phyloP scores from a whole-genome alignment of 1,140 invertebrate genomes.

The Euborellia annulipes region DNA sequence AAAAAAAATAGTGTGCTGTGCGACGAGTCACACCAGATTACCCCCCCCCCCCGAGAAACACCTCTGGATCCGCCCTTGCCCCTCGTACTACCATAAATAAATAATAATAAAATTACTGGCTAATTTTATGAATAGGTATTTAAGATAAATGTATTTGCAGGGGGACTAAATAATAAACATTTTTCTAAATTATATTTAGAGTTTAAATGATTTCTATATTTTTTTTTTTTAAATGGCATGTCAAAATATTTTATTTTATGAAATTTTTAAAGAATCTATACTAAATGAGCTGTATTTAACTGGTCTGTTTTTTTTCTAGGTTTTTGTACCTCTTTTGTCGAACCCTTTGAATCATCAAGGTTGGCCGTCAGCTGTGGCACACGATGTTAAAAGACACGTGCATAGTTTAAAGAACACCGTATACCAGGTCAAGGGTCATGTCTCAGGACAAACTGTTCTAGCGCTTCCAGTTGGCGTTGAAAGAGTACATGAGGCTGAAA shows the following conservation, averaged over 20 bases:
- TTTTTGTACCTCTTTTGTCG: constrained; percentile 51
- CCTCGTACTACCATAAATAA: too few relatives aligned
- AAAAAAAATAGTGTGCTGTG: too few relatives aligned
- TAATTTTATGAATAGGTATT: too few relatives aligned
- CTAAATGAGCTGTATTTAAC: background rate
- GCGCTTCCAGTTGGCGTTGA: constrained; percentile 64
- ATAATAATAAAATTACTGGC: too few relatives aligned
- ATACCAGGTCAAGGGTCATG: constrained; percentile 48
- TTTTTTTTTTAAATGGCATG: too few relatives aligned
- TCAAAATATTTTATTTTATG: too few relatives aligned
- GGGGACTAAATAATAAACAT: background rate
- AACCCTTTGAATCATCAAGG: constrained; percentile 49
- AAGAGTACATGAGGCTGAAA: constrained; percentile 41
- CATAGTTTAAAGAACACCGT: constrained; percentile 56
- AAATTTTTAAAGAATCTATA: background rate
- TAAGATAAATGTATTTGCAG: too few relatives aligned
- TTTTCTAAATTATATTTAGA: background rate
- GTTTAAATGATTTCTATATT: background rate
- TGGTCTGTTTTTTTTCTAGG: constrained; percentile 26
- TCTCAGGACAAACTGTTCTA: constrained; percentile 46
- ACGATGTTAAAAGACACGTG: constrained; percentile 58
- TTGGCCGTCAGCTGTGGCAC: constrained; percentile 58
- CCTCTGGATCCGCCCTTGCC: too few relatives aligned
- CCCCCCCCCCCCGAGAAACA: too few relatives aligned
- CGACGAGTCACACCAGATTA: too few relatives aligned